Percentiles rank a stretch among this genome's conserved stretches.
Evolutionary conservation across 2,797 vertebrate genomes (phyloP).

Genomic region (Otolemur crassicaudatus): DNA sequence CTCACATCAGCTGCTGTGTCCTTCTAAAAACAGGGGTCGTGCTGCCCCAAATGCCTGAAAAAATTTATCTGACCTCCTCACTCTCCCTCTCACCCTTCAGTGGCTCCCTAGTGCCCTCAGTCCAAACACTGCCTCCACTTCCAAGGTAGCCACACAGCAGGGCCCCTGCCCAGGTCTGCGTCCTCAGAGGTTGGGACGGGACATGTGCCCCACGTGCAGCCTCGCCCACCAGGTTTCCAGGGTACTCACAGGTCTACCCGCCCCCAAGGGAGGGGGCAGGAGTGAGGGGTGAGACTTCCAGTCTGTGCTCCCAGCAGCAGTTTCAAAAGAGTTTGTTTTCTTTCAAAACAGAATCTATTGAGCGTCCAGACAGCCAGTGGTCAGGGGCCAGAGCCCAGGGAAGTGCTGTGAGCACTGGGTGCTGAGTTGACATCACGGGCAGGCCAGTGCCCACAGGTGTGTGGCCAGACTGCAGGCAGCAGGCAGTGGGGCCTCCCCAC

Average conservation of each 20-base stretch:
- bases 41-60: background rate
- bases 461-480: accelerated
- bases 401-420: background rate
- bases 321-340: constrained; percentile 79
- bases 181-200: background rate
- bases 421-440: background rate
- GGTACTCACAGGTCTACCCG: background rate
- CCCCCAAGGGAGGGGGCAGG: background rate
- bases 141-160: background rate
- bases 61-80: accelerated
- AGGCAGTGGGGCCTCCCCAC: background rate
- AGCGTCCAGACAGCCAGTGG: background rate
- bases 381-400: background rate
- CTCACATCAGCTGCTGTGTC: accelerated
- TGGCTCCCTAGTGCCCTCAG: background rate
- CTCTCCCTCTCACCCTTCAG: background rate
- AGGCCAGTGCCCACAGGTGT: background rate
- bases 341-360: constrained; percentile 69
- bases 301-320: background rate
- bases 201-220: accelerated
- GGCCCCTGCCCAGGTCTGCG: background rate
- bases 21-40: accelerated
- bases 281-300: background rate
- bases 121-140: background rate
- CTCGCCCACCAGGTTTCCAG: background rate